Percentiles rank a stretch among this genome's conserved stretches.
Evolutionary conservation across 2,888 invertebrate species (phyloP).

Genomic region (Tinea trinotella): DNA sequence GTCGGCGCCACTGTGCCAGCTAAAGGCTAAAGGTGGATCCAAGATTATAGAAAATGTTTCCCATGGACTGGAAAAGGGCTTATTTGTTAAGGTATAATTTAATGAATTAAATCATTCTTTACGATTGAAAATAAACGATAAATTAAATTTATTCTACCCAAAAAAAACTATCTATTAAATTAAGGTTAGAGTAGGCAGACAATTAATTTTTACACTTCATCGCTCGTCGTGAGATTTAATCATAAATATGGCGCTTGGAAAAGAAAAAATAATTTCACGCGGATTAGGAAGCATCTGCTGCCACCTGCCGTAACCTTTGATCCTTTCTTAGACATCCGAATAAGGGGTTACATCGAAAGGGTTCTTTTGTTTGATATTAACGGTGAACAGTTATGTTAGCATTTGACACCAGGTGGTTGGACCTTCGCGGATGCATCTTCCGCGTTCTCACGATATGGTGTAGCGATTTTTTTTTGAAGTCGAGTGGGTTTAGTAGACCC

Average conservation of each 20-base stretch:
- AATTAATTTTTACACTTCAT: slow-evolving; percentile 66
- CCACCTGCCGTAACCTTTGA: slow-evolving; percentile 52
- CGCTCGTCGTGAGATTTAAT: slow-evolving; percentile 47
- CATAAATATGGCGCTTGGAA: slow-evolving; percentile 28
- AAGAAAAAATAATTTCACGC: slow-evolving; percentile 64
- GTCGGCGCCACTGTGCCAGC: no score
- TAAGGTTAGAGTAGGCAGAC: slow-evolving; percentile 23
- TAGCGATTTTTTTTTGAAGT: slow-evolving; percentile 31
- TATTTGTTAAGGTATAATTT: no score
- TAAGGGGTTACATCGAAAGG: slow-evolving; percentile 7
- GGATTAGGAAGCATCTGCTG: slow-evolving; percentile 62
- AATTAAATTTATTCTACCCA: no score
- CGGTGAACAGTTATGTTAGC: slow-evolving; percentile 20
- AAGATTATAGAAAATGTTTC: no score
- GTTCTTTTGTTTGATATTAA: slow-evolving; percentile 19
- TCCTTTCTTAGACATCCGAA: slow-evolving; percentile 31
- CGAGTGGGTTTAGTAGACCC: slow-evolving; percentile 8
- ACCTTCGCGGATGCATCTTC: slow-evolving; percentile 38
- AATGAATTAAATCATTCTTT: no score
- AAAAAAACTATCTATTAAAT: slow-evolving; percentile 15
- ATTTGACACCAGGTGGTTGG: slow-evolving; percentile 45
- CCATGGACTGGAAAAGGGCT: no score
- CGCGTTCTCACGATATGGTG: slow-evolving; percentile 53
- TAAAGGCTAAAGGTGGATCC: no score
- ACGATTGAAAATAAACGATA: no score